Base-by-base conservation (phyloP, 2,888 invertebrate genomes). In the Nasonia oneida region DNA sequence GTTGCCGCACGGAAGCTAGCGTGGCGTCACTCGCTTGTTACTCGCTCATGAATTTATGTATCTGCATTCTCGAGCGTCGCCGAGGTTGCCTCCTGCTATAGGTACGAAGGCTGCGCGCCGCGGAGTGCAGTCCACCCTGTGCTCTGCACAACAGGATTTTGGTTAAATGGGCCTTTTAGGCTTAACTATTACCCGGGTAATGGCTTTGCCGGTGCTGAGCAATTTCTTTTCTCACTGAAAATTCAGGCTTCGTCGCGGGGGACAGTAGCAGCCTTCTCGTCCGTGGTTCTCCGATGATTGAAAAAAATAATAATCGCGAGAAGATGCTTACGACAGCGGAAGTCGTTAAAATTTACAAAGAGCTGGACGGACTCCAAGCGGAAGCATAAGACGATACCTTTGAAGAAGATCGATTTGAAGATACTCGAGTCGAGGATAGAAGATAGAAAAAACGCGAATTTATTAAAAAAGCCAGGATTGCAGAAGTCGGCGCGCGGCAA, bases 1-100 rank as follows among this genome's bases (percentile, higher is more conserved):
- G 47, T 14, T 14, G 47, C 91, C 90, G 92, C 92, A 93, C 93
- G 93, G 93, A 93, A 93, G 92, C 91, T 92, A 92, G 92, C 93
- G 92, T 93, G 93, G 93, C 93, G 93, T 93, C 93, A 93, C 93
- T 93, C 83, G 92, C 90, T 91, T 91, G 92, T 92, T 93, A 92
- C 91, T 88, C 89, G 92, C 93, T 93, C 93, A 93, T 93, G 93
- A 93, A 93, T 93, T 93, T 93, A 93, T 93, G 92, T 91, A 93
- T 93, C 92, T 93, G 92, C 93, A 93, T 93, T 93, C 92, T 90
- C 91, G 89, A 91, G 91, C 91, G 88, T 89, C 88, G 86, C 87
- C 82, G 88, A 86, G 83, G 33, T 57, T 37, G 10, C 1, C 50
- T 15, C n/a, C 83, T 86, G 78, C 29, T 29, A 29, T 29, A 29